phyloP scores from a whole-genome alignment of 2,888 invertebrate species.

The Myopa tessellatipennis region DNA sequence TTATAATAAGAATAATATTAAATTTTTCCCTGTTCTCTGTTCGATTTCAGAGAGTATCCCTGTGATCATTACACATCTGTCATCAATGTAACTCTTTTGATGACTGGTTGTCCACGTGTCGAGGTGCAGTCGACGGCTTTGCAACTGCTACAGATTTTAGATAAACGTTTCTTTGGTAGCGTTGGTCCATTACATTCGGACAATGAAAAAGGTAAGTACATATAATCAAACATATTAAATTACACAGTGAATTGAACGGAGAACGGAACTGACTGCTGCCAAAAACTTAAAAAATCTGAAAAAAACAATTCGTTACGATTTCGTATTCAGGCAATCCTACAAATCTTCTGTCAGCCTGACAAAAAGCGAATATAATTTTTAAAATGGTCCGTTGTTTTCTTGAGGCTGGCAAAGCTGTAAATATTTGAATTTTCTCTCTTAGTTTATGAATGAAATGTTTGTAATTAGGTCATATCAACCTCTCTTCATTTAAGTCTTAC shows the following conservation, averaged over 20 bases:
- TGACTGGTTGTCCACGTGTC: conserved; percentile 93
- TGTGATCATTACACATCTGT: conserved; percentile 98
- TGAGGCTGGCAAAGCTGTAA: neutral
- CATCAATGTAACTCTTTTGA: conserved; percentile 96
- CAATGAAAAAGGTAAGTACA: conserved; percentile 77
- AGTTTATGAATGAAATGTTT: neutral
- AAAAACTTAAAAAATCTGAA: no score
- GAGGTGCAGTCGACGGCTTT: conserved; percentile 94
- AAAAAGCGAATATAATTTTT: no score
- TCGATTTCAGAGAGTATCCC: conserved; percentile 84
- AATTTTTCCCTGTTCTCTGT: neutral
- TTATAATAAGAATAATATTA: no score
- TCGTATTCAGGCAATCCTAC: neutral
- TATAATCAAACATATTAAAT: conserved; percentile 30
- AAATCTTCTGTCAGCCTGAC: neutral
- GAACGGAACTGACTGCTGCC: no score
- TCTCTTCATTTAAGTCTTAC: no score
- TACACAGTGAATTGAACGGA: neutral
- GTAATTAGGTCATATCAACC: neutral
- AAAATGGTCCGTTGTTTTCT: no score
- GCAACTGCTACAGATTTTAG: conserved; percentile 91
- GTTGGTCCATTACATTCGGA: conserved; percentile 77
- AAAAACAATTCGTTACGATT: no score
- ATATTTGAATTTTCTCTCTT: neutral
- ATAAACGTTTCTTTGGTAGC: conserved; percentile 94